A percentile compares a stretch with the other conserved stretches of the same genome.
Evolutionary conservation across 2,888 invertebrate species (phyloP).

Genomic region (Drosophila fulvimacula): DNA sequence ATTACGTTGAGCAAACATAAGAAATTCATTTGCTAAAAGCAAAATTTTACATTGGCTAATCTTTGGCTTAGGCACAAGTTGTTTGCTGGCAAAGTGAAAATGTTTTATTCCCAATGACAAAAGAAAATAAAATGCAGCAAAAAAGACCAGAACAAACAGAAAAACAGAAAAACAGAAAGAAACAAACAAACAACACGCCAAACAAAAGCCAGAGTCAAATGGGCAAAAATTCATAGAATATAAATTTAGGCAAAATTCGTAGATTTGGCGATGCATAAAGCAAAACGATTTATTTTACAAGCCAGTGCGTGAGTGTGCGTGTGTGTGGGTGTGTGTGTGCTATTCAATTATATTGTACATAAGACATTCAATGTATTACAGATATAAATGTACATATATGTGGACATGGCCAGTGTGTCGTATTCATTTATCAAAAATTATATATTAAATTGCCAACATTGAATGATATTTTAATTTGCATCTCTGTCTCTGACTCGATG

Average conservation of each 20-base stretch:
- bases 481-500: constrained; percentile 66
- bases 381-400: constrained; percentile 13
- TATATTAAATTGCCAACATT: constrained; percentile 80
- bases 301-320: neutral
- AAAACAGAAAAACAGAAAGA: constrained; percentile 4
- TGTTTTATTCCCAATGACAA: constrained; percentile 24
- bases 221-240: constrained; percentile 11
- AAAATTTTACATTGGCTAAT: constrained; percentile 40
- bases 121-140: constrained; percentile 20
- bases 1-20: constrained; percentile 26
- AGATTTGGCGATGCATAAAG: constrained; percentile 62
- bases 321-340: constrained; percentile 12
- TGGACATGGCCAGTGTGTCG: constrained; percentile 37
- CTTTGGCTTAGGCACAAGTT: constrained; percentile 33
- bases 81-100: constrained; percentile 40
- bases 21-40: constrained; percentile 28
- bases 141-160: constrained; percentile 12
- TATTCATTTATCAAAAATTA: constrained; percentile 80
- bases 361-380: constrained; percentile 29
- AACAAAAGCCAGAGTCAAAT: constrained; percentile 16
- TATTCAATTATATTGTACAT: constrained; percentile 54
- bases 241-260: constrained; percentile 32
- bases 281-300: constrained; percentile 58
- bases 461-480: constrained; percentile 80
- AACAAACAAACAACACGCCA: neutral